Evolutionary conservation across 2,797 vertebrate genomes (phyloP), one percentile per base, ranked within the genome.

Genomic region (Poecilia gillii): DNA sequence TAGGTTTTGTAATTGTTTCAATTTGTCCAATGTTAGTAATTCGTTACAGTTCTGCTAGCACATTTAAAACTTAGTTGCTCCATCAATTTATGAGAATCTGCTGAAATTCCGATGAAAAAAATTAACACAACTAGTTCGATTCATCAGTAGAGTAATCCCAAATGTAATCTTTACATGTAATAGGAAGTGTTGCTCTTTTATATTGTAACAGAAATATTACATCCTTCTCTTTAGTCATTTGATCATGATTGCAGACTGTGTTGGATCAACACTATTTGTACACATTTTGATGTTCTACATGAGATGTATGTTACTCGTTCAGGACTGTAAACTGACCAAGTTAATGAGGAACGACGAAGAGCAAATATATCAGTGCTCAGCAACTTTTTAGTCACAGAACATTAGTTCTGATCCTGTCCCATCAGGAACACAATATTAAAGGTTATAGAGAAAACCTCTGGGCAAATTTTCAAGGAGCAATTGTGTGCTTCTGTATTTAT

Each of bases 341-440:
- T 81, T 82, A 55, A n/a, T 80, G 68, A 68, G 47, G 78, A 45
- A 55, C 33, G 18, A 75, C 78, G 23, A 64, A 68, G 8, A 46
- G 9, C 14, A 47, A 68, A 6, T 36, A 80, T 80, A 53, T 74
- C 74, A 78, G 81, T 55, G 53, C 36, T 46, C 36, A 46, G 59
- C 49, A 49, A 72, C 68, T 72, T 78, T 75, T 85, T 81, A 85
- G 80, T 83, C 85, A 83, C 72, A 81, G 23, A 87, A 75, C 62
- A 74, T 55, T 5, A 74, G 77, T 73, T 70, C 49, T 90, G 89
- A 89, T 85, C 57, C 75, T 9, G 77, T 82, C 82, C 88, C 81
- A 78, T 79, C 77, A 49, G 72, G 80, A 91, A 91, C 91, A 92
- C 91, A 89, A 59, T 86, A 88, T 87, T 82, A 87, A 91, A 92